Conservation (phyloP, 2,113 vertebrate genomes). For the Tursiops truncatus region DNA sequence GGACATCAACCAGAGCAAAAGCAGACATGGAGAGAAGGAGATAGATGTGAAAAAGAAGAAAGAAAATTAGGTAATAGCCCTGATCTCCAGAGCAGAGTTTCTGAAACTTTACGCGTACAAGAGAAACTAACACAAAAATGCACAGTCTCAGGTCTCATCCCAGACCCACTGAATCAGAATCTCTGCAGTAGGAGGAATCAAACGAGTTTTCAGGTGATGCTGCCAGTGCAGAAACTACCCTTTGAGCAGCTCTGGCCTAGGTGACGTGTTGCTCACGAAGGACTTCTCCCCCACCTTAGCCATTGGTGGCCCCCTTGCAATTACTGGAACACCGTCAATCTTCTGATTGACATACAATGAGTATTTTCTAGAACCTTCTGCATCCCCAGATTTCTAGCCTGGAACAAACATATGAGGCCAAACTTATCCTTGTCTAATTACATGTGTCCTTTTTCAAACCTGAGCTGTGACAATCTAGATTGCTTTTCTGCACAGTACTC, state of each 20-base stretch:
- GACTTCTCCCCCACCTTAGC: background rate
- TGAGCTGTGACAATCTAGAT: background rate
- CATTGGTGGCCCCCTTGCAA: background rate
- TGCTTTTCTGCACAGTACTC: background rate
- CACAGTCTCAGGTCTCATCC: background rate
- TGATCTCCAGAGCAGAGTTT: background rate
- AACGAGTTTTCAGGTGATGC: background rate
- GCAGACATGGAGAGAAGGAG: background rate
- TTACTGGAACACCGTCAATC: background rate
- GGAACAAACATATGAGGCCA: background rate
- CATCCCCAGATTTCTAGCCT: background rate
- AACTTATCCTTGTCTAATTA: background rate
- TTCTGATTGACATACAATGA: background rate
- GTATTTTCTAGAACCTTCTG: background rate
- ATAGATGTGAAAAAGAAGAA: background rate
- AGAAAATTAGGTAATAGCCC: background rate
- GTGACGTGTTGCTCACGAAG: background rate
- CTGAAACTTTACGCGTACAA: background rate
- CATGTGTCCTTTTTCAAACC: background rate
- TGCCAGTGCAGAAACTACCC: background rate
- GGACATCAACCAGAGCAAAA: background rate
- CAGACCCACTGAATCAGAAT: background rate
- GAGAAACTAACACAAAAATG: background rate
- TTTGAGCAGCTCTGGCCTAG: background rate
- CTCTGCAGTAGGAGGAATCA: background rate